Evolutionary conservation across 2,797 vertebrate species (phyloP), one percentile per base, ranked within the genome.

Genomic region (Pipistrellus nathusii): DNA sequence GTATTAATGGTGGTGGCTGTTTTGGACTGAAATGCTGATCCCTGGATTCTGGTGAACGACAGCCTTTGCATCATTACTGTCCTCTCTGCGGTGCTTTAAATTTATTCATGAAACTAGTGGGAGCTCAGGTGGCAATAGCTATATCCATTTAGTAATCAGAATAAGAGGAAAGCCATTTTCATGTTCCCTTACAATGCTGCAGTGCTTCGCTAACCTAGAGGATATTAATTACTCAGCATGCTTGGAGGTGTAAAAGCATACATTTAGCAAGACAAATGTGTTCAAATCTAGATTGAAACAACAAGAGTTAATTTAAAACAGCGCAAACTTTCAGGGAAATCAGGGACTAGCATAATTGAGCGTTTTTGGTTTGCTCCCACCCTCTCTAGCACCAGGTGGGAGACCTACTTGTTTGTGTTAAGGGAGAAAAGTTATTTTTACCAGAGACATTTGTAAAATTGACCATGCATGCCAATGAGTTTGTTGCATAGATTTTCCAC

Each of bases 91-190:
- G 93, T 78, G 97, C 94, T 97, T 98, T 97, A 94, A 94, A 98
- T 98, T 97, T 98, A 98, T 98, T 98, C 97, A 97, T 98, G 97
- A 96, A 97, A 96, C 96, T 91, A 4, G 0, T 92, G 85, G 95
- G 98, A 98, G 98, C 98, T 98, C 98, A 98, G 98, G 97, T 98
- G 98, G 98, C 97, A 94, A 83, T 68, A 96, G 97, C 94, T 94
- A 97, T 98, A 97, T 97, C 97, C 95, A 97, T 98, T 98, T 98
- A 98, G 97, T 96, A 95, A 96, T 97, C 96, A 97, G 97, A 98
- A 93, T 95, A 96, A 96, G 92, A 97, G 94, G 96, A 95, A 97
- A 98, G 96, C 96, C 97, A 96, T 98, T 98, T 98, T 95, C 97
- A 96, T 94, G 93, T 98, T 97, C 92, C 91, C 92, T 97, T 81